Conservation (phyloP, 2,113 vertebrate genomes). For the Myotis lucifugus region DNA sequence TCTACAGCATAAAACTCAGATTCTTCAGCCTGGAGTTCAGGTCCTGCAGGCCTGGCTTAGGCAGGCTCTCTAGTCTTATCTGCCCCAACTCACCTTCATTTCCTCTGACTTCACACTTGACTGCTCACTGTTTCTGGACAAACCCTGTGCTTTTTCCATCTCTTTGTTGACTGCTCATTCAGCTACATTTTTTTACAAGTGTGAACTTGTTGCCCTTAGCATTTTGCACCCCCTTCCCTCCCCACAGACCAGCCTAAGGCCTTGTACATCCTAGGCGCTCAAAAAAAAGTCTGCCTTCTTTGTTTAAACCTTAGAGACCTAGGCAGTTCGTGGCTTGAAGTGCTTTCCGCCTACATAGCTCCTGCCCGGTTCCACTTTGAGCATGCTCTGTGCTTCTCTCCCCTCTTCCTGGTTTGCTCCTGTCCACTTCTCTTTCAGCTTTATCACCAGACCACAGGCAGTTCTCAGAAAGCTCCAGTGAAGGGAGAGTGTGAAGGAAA, state of each 20-base stretch:
- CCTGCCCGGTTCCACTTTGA: slow-evolving; percentile 16
- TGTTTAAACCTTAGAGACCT: neutral
- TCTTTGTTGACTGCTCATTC: neutral
- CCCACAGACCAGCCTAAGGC: neutral
- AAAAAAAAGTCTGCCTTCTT: neutral
- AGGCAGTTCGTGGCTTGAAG: neutral
- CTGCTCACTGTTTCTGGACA: slow-evolving; percentile 15
- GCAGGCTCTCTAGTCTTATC: neutral
- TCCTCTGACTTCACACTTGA: slow-evolving; percentile 49
- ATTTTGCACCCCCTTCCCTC: neutral
- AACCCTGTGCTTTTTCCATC: slow-evolving; percentile 28
- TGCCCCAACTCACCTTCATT: slow-evolving; percentile 17
- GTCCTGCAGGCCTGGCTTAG: neutral
- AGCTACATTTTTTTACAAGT: neutral
- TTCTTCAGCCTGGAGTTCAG: neutral
- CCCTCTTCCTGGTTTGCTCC: slow-evolving; percentile 49
- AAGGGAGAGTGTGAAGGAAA: slow-evolving; percentile 22
- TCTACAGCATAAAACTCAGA: neutral
- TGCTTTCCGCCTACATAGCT: neutral
- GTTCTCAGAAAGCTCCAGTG: slow-evolving; percentile 22
- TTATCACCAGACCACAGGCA: slow-evolving; percentile 63
- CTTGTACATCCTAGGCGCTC: neutral
- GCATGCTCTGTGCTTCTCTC: neutral
- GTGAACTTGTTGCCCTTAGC: neutral
- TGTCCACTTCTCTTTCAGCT: slow-evolving; percentile 71